phyloP scores from a whole-genome alignment of 2,113 vertebrate species.

The Parus major region DNA sequence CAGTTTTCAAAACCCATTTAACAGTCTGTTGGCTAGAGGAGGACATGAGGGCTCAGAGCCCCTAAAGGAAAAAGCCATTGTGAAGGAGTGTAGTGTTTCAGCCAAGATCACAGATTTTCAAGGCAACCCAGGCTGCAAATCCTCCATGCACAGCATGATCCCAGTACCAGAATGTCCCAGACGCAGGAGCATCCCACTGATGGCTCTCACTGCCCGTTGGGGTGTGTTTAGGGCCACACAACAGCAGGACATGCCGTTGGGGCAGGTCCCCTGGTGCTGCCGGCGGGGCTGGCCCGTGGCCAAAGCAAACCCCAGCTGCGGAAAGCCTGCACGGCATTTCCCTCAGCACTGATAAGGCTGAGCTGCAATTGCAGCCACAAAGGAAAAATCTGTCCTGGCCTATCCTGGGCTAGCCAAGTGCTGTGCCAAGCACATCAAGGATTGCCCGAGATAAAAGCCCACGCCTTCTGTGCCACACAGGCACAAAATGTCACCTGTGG shows the following conservation, averaged over 20 bases:
- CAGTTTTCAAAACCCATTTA: background rate
- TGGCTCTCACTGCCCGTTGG: background rate
- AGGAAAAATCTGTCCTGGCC: background rate
- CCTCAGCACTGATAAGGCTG: background rate
- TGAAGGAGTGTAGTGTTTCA: background rate
- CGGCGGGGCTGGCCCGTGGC: background rate
- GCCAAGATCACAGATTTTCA: background rate
- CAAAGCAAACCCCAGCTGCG: background rate
- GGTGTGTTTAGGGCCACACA: background rate
- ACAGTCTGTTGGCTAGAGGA: background rate
- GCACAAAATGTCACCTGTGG: background rate
- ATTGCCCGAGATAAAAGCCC: background rate
- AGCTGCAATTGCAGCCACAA: background rate
- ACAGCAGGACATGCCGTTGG: background rate
- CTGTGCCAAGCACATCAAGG: background rate
- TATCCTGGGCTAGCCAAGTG: fast-evolving
- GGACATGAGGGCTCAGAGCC: background rate
- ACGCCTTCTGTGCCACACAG: fast-evolving
- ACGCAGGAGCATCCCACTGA: fast-evolving
- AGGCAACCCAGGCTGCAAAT: background rate
- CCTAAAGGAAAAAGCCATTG: background rate
- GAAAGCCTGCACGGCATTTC: background rate
- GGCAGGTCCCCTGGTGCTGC: background rate
- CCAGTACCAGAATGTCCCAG: background rate
- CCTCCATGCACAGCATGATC: fast-evolving